Evolutionary conservation across 1,140 invertebrate genomes (phyloP).

Genomic region (Hirudo medicinalis): DNA sequence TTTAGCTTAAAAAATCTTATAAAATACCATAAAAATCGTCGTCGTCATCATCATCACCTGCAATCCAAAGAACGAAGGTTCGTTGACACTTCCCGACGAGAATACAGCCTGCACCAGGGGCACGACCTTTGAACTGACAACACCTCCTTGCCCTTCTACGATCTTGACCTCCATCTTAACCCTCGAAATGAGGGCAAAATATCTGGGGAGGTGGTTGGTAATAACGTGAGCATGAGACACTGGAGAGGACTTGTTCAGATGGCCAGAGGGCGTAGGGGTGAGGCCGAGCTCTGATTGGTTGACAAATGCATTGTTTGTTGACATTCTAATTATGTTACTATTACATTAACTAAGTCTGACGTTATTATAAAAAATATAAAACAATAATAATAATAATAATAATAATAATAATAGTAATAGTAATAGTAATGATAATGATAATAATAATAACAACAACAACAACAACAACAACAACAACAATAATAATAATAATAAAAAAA

Average conservation of each 20-base stretch:
- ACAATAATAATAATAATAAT: no score
- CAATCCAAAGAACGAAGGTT: constrained; percentile 1
- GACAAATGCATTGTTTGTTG: neutral
- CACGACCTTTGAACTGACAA: neutral
- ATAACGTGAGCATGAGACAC: constrained; percentile 2
- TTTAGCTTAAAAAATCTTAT: neutral
- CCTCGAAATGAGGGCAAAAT: constrained; percentile 14
- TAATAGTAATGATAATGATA: no score
- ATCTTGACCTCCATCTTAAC: neutral
- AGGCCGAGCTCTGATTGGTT: neutral
- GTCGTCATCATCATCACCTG: constrained; percentile 4
- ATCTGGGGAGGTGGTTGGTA: constrained; percentile 9
- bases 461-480: no score
- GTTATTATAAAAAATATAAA: neutral
- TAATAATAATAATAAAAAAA: no score
- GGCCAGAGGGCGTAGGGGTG: no score
- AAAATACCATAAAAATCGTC: neutral
- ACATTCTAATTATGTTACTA: neutral
- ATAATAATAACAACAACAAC: no score
- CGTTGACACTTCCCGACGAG: neutral
- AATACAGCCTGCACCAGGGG: constrained; percentile 6
- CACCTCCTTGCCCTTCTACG: neutral
- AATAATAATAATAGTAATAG: no score
- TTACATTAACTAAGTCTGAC: neutral
- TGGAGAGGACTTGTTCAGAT: neutral